Base-by-base conservation (phyloP, 2,113 vertebrate species). In the Meles meles region DNA sequence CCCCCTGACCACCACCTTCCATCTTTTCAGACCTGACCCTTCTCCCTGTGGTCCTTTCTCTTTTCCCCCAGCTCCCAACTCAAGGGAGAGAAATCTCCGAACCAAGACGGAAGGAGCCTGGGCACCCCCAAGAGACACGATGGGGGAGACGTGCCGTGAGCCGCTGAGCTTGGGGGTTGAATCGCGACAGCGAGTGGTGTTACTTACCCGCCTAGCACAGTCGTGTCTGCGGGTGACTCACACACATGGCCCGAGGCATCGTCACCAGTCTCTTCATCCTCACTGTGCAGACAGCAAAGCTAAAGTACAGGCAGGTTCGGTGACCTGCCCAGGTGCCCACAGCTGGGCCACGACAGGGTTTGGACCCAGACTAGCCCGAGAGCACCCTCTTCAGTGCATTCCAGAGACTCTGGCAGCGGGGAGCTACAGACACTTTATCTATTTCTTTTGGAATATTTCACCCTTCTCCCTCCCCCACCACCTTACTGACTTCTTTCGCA, bases 81-180 rank as follows among this genome's bases (percentile, higher is more conserved):
- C 12, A 31, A 44, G 25, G 15, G 20, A 65, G 5, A 65, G 49
- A 72, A 93, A 25, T 20, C 25, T 47, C 13, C 39, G 52, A 12
- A 47, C 18, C 6, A 20, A 12, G 27, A 13, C 11, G 3, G 86
- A 44, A 29, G 17, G 44, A 34, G 23, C 23, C 63, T 29, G 39
- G 5, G 31, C 37, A 55, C 5, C 15, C 55, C 42, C n/a, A 20
- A 31, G 37, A 18, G 67, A 23, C 29, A 37, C 42, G 1, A 17
- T 20, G 49, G 39, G 42, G 25, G 5, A 14, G 17, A 17, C 0
- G 2, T 8, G 2, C 1, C 1, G 2, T 3, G 34, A 69, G 34
- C 0, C 1, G 0, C 71, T n/a, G 34, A 49, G 37, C 29, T 12
- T 9, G 29, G 4, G 18, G 2, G 6, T 6, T 34, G 79, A 72